These are phyloP conservation scores for Semibalanus balanoides DNA, from an alignment of 1,140 invertebrate genomes.

Conservation along the genomic window DNA sequence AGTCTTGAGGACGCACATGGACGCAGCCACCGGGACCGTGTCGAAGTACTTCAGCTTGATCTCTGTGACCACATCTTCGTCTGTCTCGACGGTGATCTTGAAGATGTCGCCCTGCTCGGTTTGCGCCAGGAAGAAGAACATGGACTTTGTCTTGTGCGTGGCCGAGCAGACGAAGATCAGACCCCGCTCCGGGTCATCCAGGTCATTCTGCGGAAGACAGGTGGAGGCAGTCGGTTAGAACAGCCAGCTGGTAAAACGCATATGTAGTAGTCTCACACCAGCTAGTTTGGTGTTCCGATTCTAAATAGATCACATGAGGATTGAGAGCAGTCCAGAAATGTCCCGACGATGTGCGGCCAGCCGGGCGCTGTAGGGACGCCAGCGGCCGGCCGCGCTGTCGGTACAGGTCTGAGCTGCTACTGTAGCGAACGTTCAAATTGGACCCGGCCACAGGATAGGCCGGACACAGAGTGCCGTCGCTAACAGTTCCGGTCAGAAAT, in stretches of 20 bases:
- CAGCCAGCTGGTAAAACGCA: no score
- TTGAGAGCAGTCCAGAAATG: conserved; percentile 10
- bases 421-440: not conserved
- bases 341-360: not conserved
- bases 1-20: conserved; percentile 96
- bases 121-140: conserved; percentile 90
- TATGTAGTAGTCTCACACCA: no score
- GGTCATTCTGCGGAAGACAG: conserved; percentile 57
- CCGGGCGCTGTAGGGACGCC: not conserved
- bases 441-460: not conserved
- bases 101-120: conserved; percentile 95
- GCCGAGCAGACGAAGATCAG: conserved; percentile 99
- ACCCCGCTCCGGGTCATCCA: conserved; percentile 97
- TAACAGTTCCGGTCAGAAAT: no score
- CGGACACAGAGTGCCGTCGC: not conserved
- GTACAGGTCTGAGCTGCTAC: not conserved
- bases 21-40: conserved; percentile 87
- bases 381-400: not conserved
- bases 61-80: conserved; percentile 97
- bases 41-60: conserved; percentile 99
- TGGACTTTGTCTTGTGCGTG: conserved; percentile 97
- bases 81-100: conserved; percentile 95
- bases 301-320: no score
- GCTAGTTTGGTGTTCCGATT: no score
- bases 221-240: no score